These are phyloP conservation scores for Falco naumanni DNA, from an alignment of 2,797 vertebrate species.

Conservation along the genomic window DNA sequence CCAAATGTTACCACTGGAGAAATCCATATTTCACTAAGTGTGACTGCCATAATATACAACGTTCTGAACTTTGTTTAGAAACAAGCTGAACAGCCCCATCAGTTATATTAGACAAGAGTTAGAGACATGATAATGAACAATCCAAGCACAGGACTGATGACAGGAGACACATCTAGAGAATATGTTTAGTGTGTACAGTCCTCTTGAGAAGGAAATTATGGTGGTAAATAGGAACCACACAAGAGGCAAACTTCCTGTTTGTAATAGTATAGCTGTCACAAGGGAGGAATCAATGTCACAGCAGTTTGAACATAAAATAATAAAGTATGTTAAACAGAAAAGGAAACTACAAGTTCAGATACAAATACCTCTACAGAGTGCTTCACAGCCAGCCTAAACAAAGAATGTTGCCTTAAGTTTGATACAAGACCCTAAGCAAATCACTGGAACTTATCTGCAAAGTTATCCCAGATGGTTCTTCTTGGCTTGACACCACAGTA, in stretches of 20 bases:
- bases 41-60: not conserved
- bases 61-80: not conserved
- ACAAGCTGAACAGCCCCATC: not conserved
- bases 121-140: not conserved
- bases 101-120: not conserved
- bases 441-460: not conserved
- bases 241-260: slow-evolving; percentile 11
- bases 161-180: slow-evolving; percentile 2
- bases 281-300: slow-evolving; percentile 7
- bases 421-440: not conserved
- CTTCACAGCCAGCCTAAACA: not conserved
- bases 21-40: not conserved
- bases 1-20: not conserved
- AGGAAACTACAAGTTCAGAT: not conserved
- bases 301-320: not conserved
- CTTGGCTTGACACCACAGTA: not conserved
- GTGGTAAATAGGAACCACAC: not conserved
- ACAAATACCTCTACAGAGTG: not conserved
- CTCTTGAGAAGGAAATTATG: not conserved
- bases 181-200: not conserved
- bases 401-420: not conserved
- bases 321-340: not conserved
- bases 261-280: not conserved
- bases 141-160: not conserved
- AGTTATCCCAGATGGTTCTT: slow-evolving; percentile 9